These are phyloP conservation scores for Pitta sordida DNA, from an alignment of 2,113 vertebrate species.

Conservation along the genomic window DNA sequence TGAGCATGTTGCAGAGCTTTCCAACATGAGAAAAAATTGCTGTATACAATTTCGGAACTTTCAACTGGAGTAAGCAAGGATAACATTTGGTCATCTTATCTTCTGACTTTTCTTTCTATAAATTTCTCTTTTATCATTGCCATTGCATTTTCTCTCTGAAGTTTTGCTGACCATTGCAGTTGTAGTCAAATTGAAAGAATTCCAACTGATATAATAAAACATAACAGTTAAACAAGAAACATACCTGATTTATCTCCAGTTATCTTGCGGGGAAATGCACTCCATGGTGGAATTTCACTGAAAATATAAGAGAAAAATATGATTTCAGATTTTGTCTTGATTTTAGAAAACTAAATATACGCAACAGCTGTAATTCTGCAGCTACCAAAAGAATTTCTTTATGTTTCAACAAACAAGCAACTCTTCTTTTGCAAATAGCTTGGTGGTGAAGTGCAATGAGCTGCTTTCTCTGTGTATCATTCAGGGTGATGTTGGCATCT, in stretches of 20 bases:
- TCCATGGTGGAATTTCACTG: not conserved
- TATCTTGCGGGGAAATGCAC: not conserved
- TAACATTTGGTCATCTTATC: not conserved
- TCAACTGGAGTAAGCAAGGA: not conserved
- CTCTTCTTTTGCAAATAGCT: not conserved
- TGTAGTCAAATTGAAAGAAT: not conserved
- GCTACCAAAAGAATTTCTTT: not conserved
- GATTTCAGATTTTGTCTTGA: not conserved
- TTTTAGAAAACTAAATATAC: conserved; percentile 11
- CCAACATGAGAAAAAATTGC: not conserved
- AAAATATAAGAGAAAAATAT: not conserved
- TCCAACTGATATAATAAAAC: not conserved
- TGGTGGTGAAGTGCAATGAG: not conserved
- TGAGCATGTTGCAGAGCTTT: not conserved
- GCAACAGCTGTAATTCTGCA: not conserved
- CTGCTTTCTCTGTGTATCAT: not conserved
- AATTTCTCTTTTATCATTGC: conserved; percentile 9
- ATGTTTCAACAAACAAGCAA: not conserved
- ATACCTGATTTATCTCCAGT: not conserved
- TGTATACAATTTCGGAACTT: not conserved
- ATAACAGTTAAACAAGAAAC: not conserved
- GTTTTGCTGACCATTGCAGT: not conserved
- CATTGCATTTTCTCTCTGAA: not conserved
- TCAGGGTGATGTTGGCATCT: not conserved
- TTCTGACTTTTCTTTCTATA: not conserved